Percentiles rank a stretch among this genome's conserved stretches.
Evolutionary conservation across 2,888 invertebrate genomes (phyloP).

Genomic region (Labia minor): DNA sequence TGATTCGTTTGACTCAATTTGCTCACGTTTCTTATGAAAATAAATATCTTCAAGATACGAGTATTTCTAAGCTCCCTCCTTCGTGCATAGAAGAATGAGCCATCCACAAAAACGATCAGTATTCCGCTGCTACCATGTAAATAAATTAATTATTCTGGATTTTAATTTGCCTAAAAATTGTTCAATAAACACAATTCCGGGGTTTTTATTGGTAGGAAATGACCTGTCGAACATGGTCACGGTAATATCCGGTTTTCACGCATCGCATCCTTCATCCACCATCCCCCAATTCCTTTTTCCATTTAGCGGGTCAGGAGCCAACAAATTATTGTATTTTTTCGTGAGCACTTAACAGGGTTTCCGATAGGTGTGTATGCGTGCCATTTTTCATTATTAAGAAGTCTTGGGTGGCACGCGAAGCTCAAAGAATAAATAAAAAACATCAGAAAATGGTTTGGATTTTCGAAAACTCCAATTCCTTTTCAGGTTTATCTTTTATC

Average conservation of each 20-base stretch:
- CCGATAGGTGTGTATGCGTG: not conserved
- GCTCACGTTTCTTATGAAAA: slow-evolving; percentile 5
- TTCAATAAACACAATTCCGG: not conserved
- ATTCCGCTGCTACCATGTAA: not conserved
- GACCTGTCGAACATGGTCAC: not conserved
- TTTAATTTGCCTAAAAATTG: not conserved
- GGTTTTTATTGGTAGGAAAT: not conserved
- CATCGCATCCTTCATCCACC: not conserved
- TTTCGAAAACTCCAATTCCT: too few relatives aligned
- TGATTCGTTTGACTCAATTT: not conserved
- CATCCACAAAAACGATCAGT: not conserved
- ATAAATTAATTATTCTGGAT: not conserved
- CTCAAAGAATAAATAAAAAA: not conserved
- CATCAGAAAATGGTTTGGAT: too few relatives aligned
- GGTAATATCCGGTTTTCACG: not conserved
- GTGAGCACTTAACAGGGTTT: not conserved
- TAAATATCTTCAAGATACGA: not conserved
- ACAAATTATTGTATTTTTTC: slow-evolving; percentile 4
- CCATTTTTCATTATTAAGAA: not conserved
- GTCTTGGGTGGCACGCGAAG: not conserved
- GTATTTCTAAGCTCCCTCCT: not conserved
- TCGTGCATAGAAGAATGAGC: not conserved
- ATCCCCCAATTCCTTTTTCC: not conserved
- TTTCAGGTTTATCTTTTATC: too few relatives aligned
- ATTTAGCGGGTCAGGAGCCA: slow-evolving; percentile 4